Base-by-base conservation (phyloP, 2,888 invertebrate genomes). In the Nebria brevicollis region DNA sequence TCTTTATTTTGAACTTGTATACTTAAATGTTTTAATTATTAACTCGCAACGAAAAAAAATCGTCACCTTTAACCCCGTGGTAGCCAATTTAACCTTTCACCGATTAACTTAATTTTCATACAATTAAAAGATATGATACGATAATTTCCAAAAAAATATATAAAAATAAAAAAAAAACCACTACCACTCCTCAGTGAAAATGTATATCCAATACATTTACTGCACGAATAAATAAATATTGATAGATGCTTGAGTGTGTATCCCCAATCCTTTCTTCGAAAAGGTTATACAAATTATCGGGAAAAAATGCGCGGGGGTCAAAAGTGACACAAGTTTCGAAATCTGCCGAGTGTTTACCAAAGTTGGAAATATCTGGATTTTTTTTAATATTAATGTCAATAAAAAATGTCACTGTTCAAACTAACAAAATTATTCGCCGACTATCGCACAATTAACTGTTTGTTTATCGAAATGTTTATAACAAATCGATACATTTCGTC, bases 1-100 rank as follows among this genome's bases (percentile, higher is more conserved):
- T 66, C 68, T 79, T 74, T 75, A 74, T 79, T 79, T 79, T 79
- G 79, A 79, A 79, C 79, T 79, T 79, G 79, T 79, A 79, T 79
- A 72, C 66, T 75, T 66, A 68, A 79, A 75, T 66, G 74, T 66
- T 77, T 79, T 75, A 79, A 79, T 79, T 74, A 79, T 68, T 79
- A 73, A 79, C 74, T 68, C 42, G 68, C 66, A 79, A 66, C 74
- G n/a, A 43, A 73, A 73, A 73, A 73, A 41, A n/a, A 68, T 75
- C 43, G 5, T 75, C 74, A 79, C 79, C 79, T 79, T 25, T 79
- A 54, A 75, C 79, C 79, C 73, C 43, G 43, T 66, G 42, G 66
- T 74, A 66, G 75, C 54, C 74, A 79, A 66, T 66, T 74, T 79
- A 79, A 79, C 79, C 79, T 79, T 20, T 79, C 15, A 75, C 74